phyloP scores from a whole-genome alignment of 2,888 invertebrate genomes.

The Lathronympha strigana region DNA sequence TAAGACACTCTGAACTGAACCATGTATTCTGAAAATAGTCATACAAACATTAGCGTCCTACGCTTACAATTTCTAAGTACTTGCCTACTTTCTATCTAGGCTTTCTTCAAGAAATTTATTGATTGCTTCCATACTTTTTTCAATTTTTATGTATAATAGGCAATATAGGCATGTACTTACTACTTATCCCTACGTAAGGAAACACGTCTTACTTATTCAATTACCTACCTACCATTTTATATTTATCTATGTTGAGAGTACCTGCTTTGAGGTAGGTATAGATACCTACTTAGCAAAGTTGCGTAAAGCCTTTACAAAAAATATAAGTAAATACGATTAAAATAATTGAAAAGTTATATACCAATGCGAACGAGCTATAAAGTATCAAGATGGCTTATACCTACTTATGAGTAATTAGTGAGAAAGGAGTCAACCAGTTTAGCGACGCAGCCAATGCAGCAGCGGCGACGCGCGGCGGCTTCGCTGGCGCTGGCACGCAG shows the following conservation, averaged over 20 bases:
- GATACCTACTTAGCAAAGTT: neutral
- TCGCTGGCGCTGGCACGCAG: constrained; percentile 32
- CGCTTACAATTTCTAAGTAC: too few species aligned
- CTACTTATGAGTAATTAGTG: constrained; percentile 58
- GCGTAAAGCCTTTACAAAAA: neutral
- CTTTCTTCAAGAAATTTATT: too few species aligned
- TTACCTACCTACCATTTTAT: too few species aligned
- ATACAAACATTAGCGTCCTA: neutral
- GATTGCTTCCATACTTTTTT: too few species aligned
- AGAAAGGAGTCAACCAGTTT: constrained; percentile 72
- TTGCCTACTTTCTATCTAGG: too few species aligned
- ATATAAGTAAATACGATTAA: neutral
- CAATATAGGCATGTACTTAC: too few species aligned
- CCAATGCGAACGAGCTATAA: neutral
- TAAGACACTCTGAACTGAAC: too few species aligned
- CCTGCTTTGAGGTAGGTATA: neutral
- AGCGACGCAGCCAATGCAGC: constrained; percentile 63
- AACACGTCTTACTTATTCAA: too few species aligned
- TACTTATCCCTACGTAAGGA: too few species aligned
- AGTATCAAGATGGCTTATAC: neutral
- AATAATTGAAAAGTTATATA: neutral
- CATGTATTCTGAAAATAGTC: neutral
- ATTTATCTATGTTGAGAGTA: too few species aligned
- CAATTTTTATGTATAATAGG: too few species aligned
- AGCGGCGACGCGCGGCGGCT: constrained; percentile 47